phyloP scores from a whole-genome alignment of 2,113 vertebrate genomes.

The Ophthalmolycus amberensis region DNA sequence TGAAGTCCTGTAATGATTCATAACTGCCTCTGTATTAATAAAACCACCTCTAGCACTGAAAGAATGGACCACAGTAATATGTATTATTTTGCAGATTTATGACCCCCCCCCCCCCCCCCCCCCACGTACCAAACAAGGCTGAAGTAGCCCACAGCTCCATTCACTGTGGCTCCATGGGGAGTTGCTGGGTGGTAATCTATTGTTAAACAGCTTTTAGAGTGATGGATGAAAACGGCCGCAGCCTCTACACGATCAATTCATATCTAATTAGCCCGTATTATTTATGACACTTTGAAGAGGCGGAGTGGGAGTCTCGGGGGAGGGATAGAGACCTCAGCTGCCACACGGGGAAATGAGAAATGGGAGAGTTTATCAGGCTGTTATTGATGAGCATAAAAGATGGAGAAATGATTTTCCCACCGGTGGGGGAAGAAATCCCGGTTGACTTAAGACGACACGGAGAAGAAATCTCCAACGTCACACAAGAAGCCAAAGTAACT shows the following conservation, averaged over 20 bases:
- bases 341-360: constrained; percentile 89
- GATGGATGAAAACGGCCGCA: constrained; percentile 88
- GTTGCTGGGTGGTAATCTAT: constrained; percentile 87
- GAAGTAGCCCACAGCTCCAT: constrained; percentile 84
- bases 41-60: constrained; percentile 85
- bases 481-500: background rate
- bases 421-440: background rate
- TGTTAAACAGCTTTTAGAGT: constrained; percentile 89
- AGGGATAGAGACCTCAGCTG: constrained; percentile 85
- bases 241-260: constrained; percentile 89
- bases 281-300: constrained; percentile 89
- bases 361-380: constrained; percentile 91
- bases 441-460: background rate
- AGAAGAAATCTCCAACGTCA: background rate
- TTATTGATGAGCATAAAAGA: constrained; percentile 82
- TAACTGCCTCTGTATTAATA: constrained; percentile 87
- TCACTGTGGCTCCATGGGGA: constrained; percentile 86
- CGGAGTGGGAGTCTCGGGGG: constrained; percentile 80
- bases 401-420: constrained; percentile 28
- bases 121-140: constrained; percentile 73
- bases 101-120: constrained; percentile 51
- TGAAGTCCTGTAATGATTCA: constrained; percentile 82
- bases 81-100: constrained; percentile 90
- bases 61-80: constrained; percentile 80
- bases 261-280: constrained; percentile 91